These are phyloP conservation scores for Drosophila helvetica DNA, from an alignment of 2,888 invertebrate species.

Conservation along the genomic window DNA sequence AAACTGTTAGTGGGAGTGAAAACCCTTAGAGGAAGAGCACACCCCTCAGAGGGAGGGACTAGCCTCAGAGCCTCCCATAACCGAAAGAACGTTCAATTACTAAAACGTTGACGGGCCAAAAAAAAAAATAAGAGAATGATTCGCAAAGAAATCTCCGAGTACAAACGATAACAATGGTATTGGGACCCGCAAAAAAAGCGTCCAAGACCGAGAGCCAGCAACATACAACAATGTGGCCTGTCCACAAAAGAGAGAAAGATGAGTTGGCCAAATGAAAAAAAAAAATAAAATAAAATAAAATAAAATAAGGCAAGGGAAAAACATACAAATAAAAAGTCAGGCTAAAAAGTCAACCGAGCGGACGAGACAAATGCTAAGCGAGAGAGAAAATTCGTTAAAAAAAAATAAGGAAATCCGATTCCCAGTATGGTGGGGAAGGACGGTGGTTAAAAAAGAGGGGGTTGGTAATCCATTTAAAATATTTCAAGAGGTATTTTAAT, in stretches of 20 bases:
- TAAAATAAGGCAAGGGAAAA: conserved; percentile 26
- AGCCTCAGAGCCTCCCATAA: not conserved
- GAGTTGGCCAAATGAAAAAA: conserved; percentile 51
- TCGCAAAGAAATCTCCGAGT: conserved; percentile 12
- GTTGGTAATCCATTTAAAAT: not conserved
- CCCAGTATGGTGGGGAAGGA: not conserved
- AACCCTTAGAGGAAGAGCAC: not conserved
- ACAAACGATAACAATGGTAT: conserved; percentile 30
- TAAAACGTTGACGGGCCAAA: conserved; percentile 31
- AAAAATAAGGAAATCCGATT: not conserved
- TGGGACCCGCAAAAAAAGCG: conserved; percentile 7
- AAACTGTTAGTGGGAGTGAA: not conserved
- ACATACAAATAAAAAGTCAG: not conserved
- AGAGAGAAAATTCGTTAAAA: not conserved
- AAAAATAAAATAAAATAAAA: conserved; percentile 40
- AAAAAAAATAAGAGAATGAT: not conserved
- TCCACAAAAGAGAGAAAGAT: conserved; percentile 35
- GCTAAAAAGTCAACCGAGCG: conserved; percentile 46
- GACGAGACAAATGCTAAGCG: conserved; percentile 50
- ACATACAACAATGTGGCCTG: conserved; percentile 37
- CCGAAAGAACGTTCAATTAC: conserved; percentile 47
- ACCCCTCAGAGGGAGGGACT: conserved; percentile 1
- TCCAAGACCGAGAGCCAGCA: conserved; percentile 21
- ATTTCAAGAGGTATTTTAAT: not conserved
- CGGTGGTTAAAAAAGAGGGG: not conserved